A percentile compares a stretch with the other conserved stretches of the same genome.
These are phyloP conservation scores for Rhegmatorhina hoffmannsi DNA, from an alignment of 2,113 vertebrate genomes.

Conservation along the genomic window DNA sequence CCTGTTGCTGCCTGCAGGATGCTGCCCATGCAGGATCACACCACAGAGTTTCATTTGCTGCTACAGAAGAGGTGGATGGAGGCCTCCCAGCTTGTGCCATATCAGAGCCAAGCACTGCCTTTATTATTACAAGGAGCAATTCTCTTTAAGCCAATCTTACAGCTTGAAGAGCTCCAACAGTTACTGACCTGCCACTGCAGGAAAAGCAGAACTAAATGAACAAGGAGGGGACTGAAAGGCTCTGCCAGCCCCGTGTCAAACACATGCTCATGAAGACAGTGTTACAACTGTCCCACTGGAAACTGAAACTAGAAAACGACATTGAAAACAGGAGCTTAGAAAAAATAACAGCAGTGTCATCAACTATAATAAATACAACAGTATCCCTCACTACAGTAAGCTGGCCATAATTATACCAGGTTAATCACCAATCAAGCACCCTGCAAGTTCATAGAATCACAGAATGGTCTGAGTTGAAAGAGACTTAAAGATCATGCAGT, in stretches of 20 bases:
- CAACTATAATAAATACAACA: neutral
- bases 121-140: neutral
- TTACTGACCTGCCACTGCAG: neutral
- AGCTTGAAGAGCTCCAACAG: neutral
- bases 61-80: neutral
- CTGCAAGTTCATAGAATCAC: neutral
- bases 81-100: neutral
- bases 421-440: neutral
- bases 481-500: neutral
- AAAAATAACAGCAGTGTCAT: neutral
- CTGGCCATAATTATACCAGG: neutral
- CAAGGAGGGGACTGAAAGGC: neutral
- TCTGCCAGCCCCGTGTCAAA: neutral
- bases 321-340: neutral
- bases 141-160: neutral
- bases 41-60: neutral
- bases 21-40: neutral
- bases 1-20: neutral
- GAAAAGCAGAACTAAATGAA: fast-evolving
- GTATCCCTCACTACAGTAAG: neutral
- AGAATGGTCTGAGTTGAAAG: neutral
- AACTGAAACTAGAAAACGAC: neutral
- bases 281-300: neutral
- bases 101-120: neutral
- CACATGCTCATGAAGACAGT: fast-evolving